Evolutionary conservation across 2,113 vertebrate genomes (phyloP), one percentile per base, ranked within the genome.

Genomic region (Anarhynchus alexandrinus): DNA sequence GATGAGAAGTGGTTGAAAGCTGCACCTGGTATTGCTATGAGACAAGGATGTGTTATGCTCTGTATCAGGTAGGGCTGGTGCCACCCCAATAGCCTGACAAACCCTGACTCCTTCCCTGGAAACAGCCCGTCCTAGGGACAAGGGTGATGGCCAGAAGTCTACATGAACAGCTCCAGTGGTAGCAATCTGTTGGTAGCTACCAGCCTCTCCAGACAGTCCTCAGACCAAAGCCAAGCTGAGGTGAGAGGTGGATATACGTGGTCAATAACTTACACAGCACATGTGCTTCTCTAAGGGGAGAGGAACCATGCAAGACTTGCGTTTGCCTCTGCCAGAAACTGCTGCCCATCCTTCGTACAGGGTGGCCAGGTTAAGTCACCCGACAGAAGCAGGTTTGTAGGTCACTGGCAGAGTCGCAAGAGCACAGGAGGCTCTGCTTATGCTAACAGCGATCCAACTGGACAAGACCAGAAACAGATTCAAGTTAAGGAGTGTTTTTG

Each of bases 331-430:
- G 43, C 54, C 62, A 93, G 55, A 40, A 79, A 12, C 49, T 16
- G 20, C 38, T 84, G 43, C 26, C 61, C 61, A 15, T 10, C 23
- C 51, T 91, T 40, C 15, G 16, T 0, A 22, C 5, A 2, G 29
- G 21, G 11, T 22, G 69, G 40, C 43, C 84, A 87, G 84, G 36
- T 3, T 9, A 90, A 71, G 25, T 4, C 65, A 65, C 81, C 34
- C 84, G 43, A 18, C 61, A 93, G 84, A 43, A 94, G 84, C 78
- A 82, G 87, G 30, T 82, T 27, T 94, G 86, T 78, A 72, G 95
- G 94, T 81, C 93, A 49, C 3, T 34, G 88, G 49, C 71, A 93
- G 67, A 86, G 85, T 77, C 29, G 23, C 22, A n/a, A 32, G 67
- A 80, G 55, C 66, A 27, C 10, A 13, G 74, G 82, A 91, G 34